Evolutionary conservation across 2,888 invertebrate genomes (phyloP), one percentile per base, ranked within the genome.

Genomic region (Aradus depressus): DNA sequence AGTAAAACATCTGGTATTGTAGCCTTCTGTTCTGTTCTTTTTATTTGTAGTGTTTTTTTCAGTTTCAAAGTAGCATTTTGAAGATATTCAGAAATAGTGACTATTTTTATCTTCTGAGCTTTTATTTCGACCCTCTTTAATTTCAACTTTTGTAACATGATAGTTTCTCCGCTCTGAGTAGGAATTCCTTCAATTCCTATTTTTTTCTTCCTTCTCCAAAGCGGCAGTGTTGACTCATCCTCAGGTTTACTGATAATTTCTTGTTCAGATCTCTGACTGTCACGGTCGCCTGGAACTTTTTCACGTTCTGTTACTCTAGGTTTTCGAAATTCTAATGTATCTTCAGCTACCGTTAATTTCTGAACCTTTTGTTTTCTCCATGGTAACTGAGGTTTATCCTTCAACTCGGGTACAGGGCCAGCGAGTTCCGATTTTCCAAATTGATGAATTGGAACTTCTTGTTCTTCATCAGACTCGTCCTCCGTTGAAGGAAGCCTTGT

Each of bases 1-100:
- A 86, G 67, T 62, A 80, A 72, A 49, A 81, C 72, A 65, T 80
- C 81, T 1, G 81, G 83, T 50, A 84, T 66, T 48, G 67, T 64
- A 2, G 68, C 61, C 56, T 72, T 68, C 8, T 68, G 61, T 0
- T 64, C 62, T 1, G 65, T 63, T 53, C 66, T 69, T 28, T 56
- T 56, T n/a, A 22, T 16, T 25, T 35, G 22, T 12, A 47, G 21
- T 14, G 44, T 10, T 12, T 21, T 23, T 50, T 67, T 68, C 35
- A 70, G 51, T 10, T 64, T 60, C 2, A 84, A 68, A 65, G 79
- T 74, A 50, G 77, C 76, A 60, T 80, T 76, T 51, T 76, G 75
- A 1, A 81, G 76, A 6, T 73, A 69, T 56, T 76, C 72, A 37
- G 67, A 66, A 6, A 57, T 50, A 47, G 53, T 52, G n/a, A 54